Percentiles rank a stretch among this genome's conserved stretches.
These are phyloP conservation scores for Ochlodes sylvanus DNA, from an alignment of 2,888 invertebrate species.

Conservation along the genomic window DNA sequence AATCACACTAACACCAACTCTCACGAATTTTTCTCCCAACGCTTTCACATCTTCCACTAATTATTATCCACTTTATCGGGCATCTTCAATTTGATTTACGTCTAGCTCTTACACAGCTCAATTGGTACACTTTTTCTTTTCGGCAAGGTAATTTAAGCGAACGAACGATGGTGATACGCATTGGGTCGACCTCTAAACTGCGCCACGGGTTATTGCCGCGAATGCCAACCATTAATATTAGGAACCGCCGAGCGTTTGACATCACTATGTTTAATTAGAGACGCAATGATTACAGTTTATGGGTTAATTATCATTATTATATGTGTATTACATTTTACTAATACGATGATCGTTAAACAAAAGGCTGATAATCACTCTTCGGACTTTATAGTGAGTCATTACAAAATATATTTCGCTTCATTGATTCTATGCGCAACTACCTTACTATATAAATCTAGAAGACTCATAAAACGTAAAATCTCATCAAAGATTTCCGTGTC, in stretches of 20 bases:
- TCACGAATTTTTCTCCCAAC: conserved; percentile 85
- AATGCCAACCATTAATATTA: conserved; percentile 50
- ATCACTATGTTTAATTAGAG: conserved; percentile 53
- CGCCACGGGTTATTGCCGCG: conserved; percentile 47
- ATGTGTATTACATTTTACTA: conserved; percentile 43
- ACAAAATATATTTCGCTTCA: conserved; percentile 49
- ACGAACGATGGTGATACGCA: conserved; percentile 54
- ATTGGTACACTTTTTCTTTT: conserved; percentile 84
- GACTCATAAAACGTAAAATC: conserved; percentile 50
- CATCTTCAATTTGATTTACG: conserved; percentile 85
- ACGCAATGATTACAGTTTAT: conserved; percentile 55
- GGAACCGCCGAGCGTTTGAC: conserved; percentile 47
- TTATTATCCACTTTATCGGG: conserved; percentile 85
- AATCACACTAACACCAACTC: conserved; percentile 82
- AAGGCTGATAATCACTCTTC: conserved; percentile 52
- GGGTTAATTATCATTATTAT: conserved; percentile 59
- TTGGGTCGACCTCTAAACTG: conserved; percentile 54
- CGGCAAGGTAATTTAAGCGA: conserved; percentile 69
- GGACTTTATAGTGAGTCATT: conserved; percentile 51
- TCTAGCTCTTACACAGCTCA: conserved; percentile 78
- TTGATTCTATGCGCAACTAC: conserved; percentile 28
- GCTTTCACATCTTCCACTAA: conserved; percentile 84
- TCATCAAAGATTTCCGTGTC: conserved; percentile 47
- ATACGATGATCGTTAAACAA: conserved; percentile 53
- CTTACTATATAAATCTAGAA: conserved; percentile 46